Evolutionary conservation across 2,888 invertebrate genomes (phyloP), one percentile per base, ranked within the genome.

Genomic region (Ormyrus thymus): DNA sequence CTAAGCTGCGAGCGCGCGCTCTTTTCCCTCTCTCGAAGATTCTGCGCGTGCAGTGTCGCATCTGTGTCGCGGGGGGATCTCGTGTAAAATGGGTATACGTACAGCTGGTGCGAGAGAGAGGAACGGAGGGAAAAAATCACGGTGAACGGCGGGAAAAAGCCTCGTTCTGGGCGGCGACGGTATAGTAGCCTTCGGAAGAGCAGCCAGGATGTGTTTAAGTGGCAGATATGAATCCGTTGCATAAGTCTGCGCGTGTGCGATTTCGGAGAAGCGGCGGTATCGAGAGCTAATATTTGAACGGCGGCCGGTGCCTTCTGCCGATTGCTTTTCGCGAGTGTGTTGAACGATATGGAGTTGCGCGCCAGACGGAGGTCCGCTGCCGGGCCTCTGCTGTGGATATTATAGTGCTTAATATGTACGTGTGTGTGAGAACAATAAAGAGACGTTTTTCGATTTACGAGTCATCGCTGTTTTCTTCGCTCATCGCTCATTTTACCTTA

Each of bases 11-110:
- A 10, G 7, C 43, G 45, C 61, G 10, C 61, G 43, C 61, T 9
- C 10, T 8, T 43, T 43, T 45, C 48, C 43, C 9, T 64, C 62
- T 64, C 62, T 64, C 62, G 62, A 64, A 64, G 62, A 64, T 64
- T 64, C 62, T 64, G 62, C 62, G 62, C 43, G 43, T 61, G 8
- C 10, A 13, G n/a, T 55, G 13, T 29, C 55, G n/a, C 10, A 55
- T 55, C 7, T 58, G 11, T 10, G 58, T 58, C 15, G 7, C 7
- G 58, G 8, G 15, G 13, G 29, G 8, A 11, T 56, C 29, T 29
- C 4, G 29, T 29, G 29, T 29, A 29, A 29, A 29, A 29, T 29
- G 4, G 9, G n/a, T 29, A 59, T 29, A 59, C n/a, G n/a, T 29
- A 29, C 46, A 29, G 29, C 9, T 29, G n/a, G 10, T 9, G 45